Evolutionary conservation across 2,113 vertebrate genomes (phyloP).

Genomic region (Hemicordylus capensis): DNA sequence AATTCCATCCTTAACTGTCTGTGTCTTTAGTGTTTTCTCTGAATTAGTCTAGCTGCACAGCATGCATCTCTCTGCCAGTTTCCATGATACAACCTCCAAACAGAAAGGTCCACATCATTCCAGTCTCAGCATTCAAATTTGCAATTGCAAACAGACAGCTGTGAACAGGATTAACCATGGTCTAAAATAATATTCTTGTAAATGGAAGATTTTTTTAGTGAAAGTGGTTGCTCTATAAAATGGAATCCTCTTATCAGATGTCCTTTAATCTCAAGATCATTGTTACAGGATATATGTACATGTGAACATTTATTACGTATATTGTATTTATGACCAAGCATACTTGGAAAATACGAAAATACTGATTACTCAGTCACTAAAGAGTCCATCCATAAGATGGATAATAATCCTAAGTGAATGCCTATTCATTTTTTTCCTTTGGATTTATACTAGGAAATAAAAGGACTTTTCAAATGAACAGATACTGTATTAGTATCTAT

Average conservation of each 20-base stretch:
- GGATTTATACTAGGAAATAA: not conserved
- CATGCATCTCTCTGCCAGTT: not conserved
- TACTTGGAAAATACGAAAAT: not conserved
- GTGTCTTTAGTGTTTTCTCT: not conserved
- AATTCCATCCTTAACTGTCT: too few relatives aligned
- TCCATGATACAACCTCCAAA: not conserved
- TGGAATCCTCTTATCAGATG: not conserved
- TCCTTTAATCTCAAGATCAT: conserved; percentile 2
- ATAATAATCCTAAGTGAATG: not conserved
- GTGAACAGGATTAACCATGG: not conserved
- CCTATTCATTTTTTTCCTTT: not conserved
- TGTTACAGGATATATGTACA: conserved; percentile 7
- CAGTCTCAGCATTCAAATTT: not conserved
- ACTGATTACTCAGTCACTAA: accelerated
- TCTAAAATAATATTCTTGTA: not conserved
- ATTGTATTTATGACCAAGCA: not conserved
- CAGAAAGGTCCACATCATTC: not conserved
- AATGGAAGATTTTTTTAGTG: not conserved
- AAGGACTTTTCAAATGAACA: not conserved
- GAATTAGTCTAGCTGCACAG: not conserved
- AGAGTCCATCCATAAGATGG: not conserved
- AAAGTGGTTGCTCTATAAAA: not conserved
- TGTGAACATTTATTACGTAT: not conserved
- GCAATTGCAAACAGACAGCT: not conserved
- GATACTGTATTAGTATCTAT: not conserved